Evolutionary conservation across 2,888 invertebrate species (phyloP), one percentile per base, ranked within the genome.

Genomic region (Cataglyphis rosenhaueri): DNA sequence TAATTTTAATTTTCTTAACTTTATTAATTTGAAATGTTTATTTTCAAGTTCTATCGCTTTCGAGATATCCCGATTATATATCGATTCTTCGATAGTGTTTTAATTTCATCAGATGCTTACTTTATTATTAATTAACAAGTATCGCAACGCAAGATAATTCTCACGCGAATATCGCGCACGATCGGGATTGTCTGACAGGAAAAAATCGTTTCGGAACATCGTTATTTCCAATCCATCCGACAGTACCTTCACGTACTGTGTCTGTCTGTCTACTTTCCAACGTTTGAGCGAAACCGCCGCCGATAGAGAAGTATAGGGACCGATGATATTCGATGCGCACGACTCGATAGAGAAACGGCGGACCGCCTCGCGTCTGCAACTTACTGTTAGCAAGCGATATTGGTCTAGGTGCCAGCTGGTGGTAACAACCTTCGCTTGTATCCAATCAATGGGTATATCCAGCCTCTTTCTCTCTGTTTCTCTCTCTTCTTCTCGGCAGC

Each of bases 331-430:
- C 88, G 90, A 90, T 90, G 87, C 48, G n/a, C 88, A 88, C 86
- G 89, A 85, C 52, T 76, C 88, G 89, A 89, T 89, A 90, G 85
- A 82, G 68, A 79, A 55, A 57, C 82, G 65, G 65, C 61, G 75
- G 74, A 66, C 57, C 85, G 71, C 79, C 70, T 59, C 85, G 62
- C 66, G 89, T 68, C 21, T 88, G 85, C 84, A 89, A 82, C 84
- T 88, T 86, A 82, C 87, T 81, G 88, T 83, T 87, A 87, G 84
- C 86, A 73, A 55, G 29, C 82, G 84, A 87, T 86, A 88, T 88
- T 88, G 84, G 86, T 85, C 85, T 87, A 88, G 88, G 88, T 89
- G 88, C 84, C 88, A 88, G 88, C 87, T 84, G 88, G 83, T 87
- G 87, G 87, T 71, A 89, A 89, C 87, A 86, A 84, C 85, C 86